Conservation (phyloP, 2,888 invertebrate genomes). For the Lepetodrilus schrolli region DNA sequence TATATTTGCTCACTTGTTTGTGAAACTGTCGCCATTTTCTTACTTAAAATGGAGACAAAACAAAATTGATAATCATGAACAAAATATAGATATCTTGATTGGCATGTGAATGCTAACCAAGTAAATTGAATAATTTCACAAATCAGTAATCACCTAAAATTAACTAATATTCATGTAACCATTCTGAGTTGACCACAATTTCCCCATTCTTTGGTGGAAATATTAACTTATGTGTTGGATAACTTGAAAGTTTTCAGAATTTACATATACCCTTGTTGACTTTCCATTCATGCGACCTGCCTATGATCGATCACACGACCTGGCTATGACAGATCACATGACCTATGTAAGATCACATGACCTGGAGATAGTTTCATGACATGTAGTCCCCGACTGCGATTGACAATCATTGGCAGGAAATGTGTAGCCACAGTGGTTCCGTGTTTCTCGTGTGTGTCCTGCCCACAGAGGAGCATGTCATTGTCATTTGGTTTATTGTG, state of each 20-base stretch:
- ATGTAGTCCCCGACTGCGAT: conserved; percentile 19
- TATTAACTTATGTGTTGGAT: not conserved
- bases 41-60: no score
- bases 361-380: not conserved
- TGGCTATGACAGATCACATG: not conserved
- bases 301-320: not conserved
- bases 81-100: no score
- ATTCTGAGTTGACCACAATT: not conserved
- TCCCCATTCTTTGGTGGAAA: conserved; percentile 2
- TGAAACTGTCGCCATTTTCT: no score
- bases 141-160: no score
- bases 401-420: conserved; percentile 19
- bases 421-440: not conserved
- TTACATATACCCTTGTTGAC: not conserved
- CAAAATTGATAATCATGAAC: no score
- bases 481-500: conserved; percentile 25
- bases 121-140: no score
- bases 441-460: not conserved
- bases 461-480: not conserved
- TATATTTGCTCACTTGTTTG: no score
- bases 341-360: not conserved
- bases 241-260: not conserved
- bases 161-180: no score
- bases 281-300: not conserved
- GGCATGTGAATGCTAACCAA: no score